Evolutionary conservation across 2,113 vertebrate species (phyloP).

Genomic region (Solea solea): DNA sequence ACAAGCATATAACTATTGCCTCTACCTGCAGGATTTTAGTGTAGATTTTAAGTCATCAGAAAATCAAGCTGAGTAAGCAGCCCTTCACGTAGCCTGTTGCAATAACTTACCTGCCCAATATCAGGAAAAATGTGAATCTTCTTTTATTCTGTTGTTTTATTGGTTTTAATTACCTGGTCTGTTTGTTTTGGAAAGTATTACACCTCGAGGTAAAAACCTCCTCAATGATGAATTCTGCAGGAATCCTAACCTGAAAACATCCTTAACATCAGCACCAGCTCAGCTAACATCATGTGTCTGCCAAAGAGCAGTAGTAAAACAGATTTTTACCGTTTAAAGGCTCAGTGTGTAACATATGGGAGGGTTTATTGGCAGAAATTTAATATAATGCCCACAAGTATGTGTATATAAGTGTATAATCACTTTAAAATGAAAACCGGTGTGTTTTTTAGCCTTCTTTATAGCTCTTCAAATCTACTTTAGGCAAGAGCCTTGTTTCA

Average conservation of each 20-base stretch:
- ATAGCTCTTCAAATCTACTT: too few species aligned
- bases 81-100: background rate
- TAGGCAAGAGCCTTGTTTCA: too few species aligned
- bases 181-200: background rate
- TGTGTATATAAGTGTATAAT: too few species aligned
- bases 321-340: background rate
- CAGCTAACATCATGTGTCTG: background rate
- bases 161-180: background rate
- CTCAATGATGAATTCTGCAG: background rate
- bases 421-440: too few species aligned
- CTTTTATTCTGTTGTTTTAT: background rate
- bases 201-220: background rate
- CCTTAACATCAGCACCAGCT: background rate
- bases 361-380: too few species aligned
- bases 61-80: background rate
- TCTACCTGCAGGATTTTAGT: background rate
- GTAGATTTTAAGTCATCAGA: background rate
- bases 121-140: background rate
- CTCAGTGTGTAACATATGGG: too few species aligned
- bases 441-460: too few species aligned
- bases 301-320: background rate
- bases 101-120: too few species aligned
- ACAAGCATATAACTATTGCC: background rate
- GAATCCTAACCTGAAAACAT: background rate
- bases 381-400: too few species aligned